Percentiles rank a stretch among this genome's conserved stretches.
These are phyloP conservation scores for Manduca sexta DNA, from an alignment of 1,140 invertebrate genomes.

Conservation along the genomic window DNA sequence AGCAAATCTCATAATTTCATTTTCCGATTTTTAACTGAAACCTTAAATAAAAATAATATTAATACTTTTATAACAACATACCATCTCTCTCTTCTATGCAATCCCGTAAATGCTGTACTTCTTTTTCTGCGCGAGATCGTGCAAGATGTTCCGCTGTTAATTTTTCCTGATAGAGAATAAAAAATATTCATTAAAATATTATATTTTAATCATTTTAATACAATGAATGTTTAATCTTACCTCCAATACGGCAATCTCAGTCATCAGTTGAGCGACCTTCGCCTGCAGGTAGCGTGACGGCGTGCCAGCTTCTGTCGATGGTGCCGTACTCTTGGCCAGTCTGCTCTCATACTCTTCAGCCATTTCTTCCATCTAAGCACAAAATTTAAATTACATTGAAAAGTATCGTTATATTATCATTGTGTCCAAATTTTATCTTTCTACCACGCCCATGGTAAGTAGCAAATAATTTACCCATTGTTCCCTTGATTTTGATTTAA, in stretches of 20 bases:
- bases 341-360: constrained; percentile 39
- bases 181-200: no score
- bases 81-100: constrained; percentile 60
- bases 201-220: no score
- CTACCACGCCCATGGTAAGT: no score
- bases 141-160: constrained; percentile 40
- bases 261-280: constrained; percentile 36
- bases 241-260: constrained; percentile 42
- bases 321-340: constrained; percentile 6
- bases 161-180: constrained; percentile 34
- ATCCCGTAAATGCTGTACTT: constrained; percentile 45
- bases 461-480: no score
- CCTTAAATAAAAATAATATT: no score
- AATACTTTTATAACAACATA: no score
- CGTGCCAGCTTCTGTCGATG: constrained; percentile 5
- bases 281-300: constrained; percentile 19
- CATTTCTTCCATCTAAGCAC: constrained; percentile 43
- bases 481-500: no score
- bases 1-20: not conserved
- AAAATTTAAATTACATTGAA: no score
- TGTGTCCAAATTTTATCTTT: no score
- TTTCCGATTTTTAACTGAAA: no score
- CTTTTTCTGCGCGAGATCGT: constrained; percentile 36
- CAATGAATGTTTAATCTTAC: constrained; percentile 19
- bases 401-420: no score